Evolutionary conservation across 2,113 vertebrate genomes (phyloP).

Genomic region (Brachyhypopomus gauderio): DNA sequence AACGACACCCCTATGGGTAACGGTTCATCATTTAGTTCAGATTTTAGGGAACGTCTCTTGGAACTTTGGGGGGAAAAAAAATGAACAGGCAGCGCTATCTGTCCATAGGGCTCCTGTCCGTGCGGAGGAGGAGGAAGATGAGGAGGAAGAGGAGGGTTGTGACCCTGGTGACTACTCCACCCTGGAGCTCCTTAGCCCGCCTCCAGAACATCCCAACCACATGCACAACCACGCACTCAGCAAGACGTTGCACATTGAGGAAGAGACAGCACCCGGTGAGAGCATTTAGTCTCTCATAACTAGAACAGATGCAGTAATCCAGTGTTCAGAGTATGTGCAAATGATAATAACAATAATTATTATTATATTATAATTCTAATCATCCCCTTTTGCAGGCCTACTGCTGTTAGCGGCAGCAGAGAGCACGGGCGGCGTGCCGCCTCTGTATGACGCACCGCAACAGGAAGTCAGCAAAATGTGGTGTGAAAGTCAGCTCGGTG

Average conservation of each 20-base stretch:
- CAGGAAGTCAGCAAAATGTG: conserved; percentile 64
- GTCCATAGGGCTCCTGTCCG: conserved; percentile 61
- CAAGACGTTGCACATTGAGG: conserved; percentile 42
- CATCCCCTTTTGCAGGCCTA: conserved; percentile 40
- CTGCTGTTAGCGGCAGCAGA: conserved; percentile 79
- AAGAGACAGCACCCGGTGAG: conserved; percentile 57
- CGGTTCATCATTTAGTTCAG: too few species aligned
- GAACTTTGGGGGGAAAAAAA: too few species aligned
- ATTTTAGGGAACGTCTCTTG: too few species aligned
- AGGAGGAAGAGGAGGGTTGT: conserved; percentile 62
- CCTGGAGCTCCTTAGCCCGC: conserved; percentile 72
- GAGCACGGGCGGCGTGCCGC: conserved; percentile 69
- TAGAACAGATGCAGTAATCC: not conserved
- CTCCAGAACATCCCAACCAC: conserved; percentile 66
- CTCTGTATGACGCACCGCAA: conserved; percentile 72
- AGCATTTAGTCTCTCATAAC: not conserved
- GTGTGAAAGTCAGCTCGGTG: conserved; percentile 51
- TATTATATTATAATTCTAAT: not conserved
- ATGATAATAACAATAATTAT: not conserved
- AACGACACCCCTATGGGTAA: too few species aligned
- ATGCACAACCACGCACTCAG: conserved; percentile 41
- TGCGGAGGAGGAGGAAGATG: conserved; percentile 59
- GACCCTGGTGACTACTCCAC: conserved; percentile 78
- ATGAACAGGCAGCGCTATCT: not conserved
- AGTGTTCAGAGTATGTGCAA: too few species aligned